These are phyloP conservation scores for Dendrolimus houi DNA, from an alignment of 2,888 invertebrate species.

Conservation along the genomic window DNA sequence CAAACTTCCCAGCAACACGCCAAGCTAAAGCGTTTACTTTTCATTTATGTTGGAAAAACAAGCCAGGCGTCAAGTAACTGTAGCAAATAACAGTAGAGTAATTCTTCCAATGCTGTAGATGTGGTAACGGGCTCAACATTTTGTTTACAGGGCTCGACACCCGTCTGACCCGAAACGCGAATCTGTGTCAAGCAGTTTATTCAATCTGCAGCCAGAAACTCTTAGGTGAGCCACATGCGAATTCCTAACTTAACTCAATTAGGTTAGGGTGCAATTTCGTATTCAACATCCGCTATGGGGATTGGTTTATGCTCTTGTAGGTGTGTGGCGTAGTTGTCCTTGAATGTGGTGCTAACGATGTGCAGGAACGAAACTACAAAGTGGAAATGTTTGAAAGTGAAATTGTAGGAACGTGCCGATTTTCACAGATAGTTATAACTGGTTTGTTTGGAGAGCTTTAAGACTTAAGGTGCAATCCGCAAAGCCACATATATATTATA, in stretches of 20 bases:
- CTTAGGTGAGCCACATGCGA: conserved; percentile 30
- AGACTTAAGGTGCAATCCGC: too few relatives aligned
- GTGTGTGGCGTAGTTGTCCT: conserved; percentile 51
- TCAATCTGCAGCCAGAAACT: conserved; percentile 65
- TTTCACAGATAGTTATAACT: neutral
- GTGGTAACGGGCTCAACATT: conserved; percentile 57
- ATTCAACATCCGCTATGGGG: conserved; percentile 24
- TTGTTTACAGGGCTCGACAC: conserved; percentile 52
- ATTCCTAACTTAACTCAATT: conserved; percentile 28
- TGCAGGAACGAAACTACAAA: conserved; percentile 24
- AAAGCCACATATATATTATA: too few relatives aligned
- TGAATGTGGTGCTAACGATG: conserved; percentile 53
- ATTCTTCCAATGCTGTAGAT: conserved; percentile 37
- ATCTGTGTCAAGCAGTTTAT: conserved; percentile 77
- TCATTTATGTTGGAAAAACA: too few relatives aligned
- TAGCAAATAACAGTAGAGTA: conserved; percentile 13
- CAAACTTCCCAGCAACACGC: too few relatives aligned
- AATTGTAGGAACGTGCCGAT: neutral
- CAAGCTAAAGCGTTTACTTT: too few relatives aligned
- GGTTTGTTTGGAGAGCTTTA: neutral
- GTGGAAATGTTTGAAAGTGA: conserved; percentile 21
- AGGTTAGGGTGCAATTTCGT: conserved; percentile 33
- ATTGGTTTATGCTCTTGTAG: conserved; percentile 48
- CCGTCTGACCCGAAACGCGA: conserved; percentile 72
- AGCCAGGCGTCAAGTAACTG: too few relatives aligned